Evolutionary conservation across 2,113 vertebrate species (phyloP).

Genomic region (Gnathonemus echidnorhynchus): DNA sequence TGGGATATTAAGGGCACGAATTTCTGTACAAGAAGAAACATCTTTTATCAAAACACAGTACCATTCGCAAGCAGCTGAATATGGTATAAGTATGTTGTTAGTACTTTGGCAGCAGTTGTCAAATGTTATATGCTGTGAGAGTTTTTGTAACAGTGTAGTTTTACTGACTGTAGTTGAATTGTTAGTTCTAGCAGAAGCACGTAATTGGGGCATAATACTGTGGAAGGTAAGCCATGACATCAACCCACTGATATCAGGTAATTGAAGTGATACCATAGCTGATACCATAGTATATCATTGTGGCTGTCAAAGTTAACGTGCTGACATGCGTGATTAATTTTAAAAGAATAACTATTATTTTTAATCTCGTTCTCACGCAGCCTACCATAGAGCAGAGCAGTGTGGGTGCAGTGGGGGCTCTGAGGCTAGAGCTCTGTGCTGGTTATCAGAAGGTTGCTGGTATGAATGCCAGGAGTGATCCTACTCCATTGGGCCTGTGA

Average conservation of each 20-base stretch:
- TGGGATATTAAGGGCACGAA: no score
- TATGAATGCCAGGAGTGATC: no score
- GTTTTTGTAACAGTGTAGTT: no score
- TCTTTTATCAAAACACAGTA: not conserved
- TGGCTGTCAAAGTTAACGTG: not conserved
- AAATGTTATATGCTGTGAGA: not conserved
- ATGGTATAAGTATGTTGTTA: no score
- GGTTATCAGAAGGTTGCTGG: no score
- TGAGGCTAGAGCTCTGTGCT: no score
- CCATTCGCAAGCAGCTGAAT: not conserved
- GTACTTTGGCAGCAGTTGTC: not conserved
- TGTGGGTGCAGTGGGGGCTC: no score
- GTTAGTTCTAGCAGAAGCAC: not conserved
- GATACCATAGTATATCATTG: not conserved
- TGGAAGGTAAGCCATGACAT: not conserved
- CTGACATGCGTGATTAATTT: not conserved
- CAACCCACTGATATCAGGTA: not conserved
- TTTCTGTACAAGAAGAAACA: no score
- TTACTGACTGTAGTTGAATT: not conserved
- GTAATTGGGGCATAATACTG: not conserved
- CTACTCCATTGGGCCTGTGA: no score
- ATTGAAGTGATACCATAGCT: not conserved
- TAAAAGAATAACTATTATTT: not conserved
- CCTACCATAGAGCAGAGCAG: not conserved
- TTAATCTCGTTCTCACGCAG: not conserved